Conservation (phyloP, 1,140 invertebrate genomes). For the Zelostemma sp. region DNA sequence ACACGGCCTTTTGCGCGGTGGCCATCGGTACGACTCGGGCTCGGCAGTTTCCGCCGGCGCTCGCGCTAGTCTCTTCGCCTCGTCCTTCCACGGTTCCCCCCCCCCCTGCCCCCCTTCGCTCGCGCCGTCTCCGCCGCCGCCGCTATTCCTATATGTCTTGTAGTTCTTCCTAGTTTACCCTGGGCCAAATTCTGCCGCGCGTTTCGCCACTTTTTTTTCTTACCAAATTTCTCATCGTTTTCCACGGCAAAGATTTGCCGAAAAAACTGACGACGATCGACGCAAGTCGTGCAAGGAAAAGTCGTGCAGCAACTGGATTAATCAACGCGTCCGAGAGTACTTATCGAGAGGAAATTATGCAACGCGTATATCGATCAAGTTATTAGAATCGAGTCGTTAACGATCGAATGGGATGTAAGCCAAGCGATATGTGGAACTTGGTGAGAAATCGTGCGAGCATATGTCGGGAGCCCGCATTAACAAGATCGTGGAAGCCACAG, state of each 20-base stretch:
- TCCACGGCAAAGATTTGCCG: neutral
- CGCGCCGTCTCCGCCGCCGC: neutral
- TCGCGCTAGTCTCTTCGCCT: constrained; percentile 27
- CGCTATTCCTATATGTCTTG: too few species aligned
- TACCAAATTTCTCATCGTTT: neutral
- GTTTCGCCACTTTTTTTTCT: neutral
- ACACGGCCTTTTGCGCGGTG: constrained; percentile 50
- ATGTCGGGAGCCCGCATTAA: constrained; percentile 34
- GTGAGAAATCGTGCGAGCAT: constrained; percentile 1
- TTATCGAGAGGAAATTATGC: too few species aligned
- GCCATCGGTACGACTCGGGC: constrained; percentile 36
- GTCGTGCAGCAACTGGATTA: too few species aligned
- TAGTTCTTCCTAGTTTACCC: neutral
- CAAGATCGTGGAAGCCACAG: constrained; percentile 42
- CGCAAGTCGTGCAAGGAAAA: neutral
- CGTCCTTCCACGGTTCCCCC: neutral
- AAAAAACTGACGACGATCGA: neutral
- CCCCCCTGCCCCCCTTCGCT: neutral
- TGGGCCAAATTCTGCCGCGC: neutral
- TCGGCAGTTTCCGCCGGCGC: constrained; percentile 46
- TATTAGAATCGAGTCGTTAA: neutral
- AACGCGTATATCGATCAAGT: too few species aligned
- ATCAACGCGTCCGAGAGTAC: too few species aligned
- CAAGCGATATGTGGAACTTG: constrained; percentile 9
- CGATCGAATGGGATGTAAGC: constrained; percentile 17